Conservation (phyloP, 2,113 vertebrate species). For the Orycteropus afer region DNA sequence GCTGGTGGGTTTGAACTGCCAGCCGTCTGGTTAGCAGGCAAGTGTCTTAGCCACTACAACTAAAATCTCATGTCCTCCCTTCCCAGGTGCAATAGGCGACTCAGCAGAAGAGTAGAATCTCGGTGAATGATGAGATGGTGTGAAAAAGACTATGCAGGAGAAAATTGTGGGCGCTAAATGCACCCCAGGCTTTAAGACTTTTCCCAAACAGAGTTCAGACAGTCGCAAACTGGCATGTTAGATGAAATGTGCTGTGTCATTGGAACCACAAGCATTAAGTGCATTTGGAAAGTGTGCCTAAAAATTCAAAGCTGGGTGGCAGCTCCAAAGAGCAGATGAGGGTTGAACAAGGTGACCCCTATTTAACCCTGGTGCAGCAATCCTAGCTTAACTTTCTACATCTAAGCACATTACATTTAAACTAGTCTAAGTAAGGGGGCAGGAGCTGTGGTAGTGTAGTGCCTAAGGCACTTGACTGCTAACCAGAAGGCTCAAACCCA, state of each 20-base stretch:
- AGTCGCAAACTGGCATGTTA: neutral
- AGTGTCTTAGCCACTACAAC: too few relatives aligned
- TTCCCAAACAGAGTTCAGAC: neutral
- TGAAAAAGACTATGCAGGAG: neutral
- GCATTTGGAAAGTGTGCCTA: neutral
- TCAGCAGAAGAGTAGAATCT: neutral
- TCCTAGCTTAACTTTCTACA: neutral
- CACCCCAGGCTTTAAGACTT: neutral
- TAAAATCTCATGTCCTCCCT: neutral
- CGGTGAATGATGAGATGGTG: neutral
- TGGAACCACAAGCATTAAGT: neutral
- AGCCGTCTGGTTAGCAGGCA: too few relatives aligned
- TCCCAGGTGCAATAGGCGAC: neutral
- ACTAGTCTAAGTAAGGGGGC: neutral
- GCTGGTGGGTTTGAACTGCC: too few relatives aligned
- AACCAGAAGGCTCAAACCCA: too few relatives aligned
- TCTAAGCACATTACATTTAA: neutral
- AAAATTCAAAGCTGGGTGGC: neutral
- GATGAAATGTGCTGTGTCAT: neutral
- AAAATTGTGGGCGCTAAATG: neutral
- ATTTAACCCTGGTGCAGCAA: neutral
- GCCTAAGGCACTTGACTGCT: too few relatives aligned
- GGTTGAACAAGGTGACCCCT: neutral
- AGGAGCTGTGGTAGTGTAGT: too few relatives aligned
- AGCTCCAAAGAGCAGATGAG: neutral